phyloP scores from a whole-genome alignment of 2,888 invertebrate genomes.

The Tethea ocularis region DNA sequence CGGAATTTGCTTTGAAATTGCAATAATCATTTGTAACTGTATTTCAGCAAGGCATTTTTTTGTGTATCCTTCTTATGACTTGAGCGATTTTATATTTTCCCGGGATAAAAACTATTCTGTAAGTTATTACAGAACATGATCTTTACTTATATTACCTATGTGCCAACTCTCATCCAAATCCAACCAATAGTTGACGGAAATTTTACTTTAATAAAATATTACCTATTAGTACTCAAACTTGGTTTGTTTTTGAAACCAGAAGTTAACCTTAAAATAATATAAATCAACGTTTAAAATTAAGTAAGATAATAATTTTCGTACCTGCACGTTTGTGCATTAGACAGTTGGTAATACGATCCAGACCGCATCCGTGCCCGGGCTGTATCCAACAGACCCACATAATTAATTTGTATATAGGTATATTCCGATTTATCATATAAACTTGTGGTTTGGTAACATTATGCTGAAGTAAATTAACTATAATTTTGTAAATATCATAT shows the following conservation, averaged over 20 bases:
- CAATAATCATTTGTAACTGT: neutral
- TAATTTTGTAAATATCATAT: neutral
- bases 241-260: neutral
- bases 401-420: neutral
- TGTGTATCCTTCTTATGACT: too few species aligned
- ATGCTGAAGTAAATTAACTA: neutral
- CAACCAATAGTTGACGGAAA: too few species aligned
- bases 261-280: neutral
- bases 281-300: neutral
- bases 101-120: too few species aligned
- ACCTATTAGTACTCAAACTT: too few species aligned
- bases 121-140: too few species aligned
- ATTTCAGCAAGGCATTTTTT: too few species aligned
- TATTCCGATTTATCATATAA: neutral
- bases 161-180: too few species aligned
- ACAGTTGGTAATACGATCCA: slow-evolving; percentile 15
- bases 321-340: slow-evolving; percentile 8
- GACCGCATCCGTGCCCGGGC: slow-evolving; percentile 41
- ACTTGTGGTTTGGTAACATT: neutral
- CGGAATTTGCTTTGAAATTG: neutral
- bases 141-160: too few species aligned
- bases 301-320: neutral
- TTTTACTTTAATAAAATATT: too few species aligned
- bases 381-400: slow-evolving; percentile 30
- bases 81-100: too few species aligned